Conservation (phyloP, 1,140 invertebrate genomes). For the Schlechtendalia chinensis region DNA sequence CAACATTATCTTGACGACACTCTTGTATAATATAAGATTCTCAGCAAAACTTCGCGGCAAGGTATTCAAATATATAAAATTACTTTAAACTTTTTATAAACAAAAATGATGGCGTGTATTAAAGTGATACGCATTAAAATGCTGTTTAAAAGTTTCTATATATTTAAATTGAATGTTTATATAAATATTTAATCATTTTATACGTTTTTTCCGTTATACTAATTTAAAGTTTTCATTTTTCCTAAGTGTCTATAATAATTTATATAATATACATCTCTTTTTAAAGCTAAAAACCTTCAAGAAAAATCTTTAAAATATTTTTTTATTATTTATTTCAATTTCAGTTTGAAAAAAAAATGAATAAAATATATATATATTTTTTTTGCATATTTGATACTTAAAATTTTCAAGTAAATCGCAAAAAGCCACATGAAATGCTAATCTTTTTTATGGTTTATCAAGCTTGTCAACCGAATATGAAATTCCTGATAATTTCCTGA, state of each 20-base stretch:
- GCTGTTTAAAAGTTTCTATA: neutral
- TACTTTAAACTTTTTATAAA: neutral
- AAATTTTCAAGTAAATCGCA: too few species aligned
- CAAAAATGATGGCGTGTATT: neutral
- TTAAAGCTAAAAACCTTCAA: neutral
- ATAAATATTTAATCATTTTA: neutral
- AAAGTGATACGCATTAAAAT: neutral
- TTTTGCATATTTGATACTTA: too few species aligned
- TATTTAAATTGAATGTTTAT: neutral
- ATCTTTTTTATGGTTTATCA: too few species aligned
- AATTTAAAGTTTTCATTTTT: slow-evolving; percentile 7
- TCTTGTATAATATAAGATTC: too few species aligned
- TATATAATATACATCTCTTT: neutral
- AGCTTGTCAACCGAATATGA: too few species aligned
- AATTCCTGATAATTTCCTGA: too few species aligned
- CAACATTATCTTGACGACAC: too few species aligned
- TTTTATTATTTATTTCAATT: neutral
- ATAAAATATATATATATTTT: too few species aligned
- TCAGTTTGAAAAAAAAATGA: too few species aligned
- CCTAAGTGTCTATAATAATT: neutral
- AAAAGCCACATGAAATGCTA: too few species aligned
- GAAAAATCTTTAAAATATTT: neutral
- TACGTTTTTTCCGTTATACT: neutral
- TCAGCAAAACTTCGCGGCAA: neutral
- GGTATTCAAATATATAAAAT: neutral